Evolutionary conservation across 1,140 invertebrate species (phyloP), one percentile per base, ranked within the genome.

Genomic region (Magallana ariakensis): DNA sequence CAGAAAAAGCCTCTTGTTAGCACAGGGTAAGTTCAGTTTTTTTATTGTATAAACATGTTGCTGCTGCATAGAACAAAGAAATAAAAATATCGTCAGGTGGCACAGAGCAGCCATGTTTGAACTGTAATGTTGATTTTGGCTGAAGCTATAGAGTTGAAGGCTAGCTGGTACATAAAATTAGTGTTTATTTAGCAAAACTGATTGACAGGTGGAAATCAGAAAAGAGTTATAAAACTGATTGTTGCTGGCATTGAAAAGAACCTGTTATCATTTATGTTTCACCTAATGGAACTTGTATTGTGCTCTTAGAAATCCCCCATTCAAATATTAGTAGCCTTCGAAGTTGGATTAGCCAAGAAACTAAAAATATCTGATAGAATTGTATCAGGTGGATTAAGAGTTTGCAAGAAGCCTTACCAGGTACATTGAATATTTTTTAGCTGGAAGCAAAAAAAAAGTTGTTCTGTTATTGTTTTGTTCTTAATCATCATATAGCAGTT

Each of bases 1-100:
- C 85, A 85, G 22, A 88, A 89, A 55, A 56, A 83, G 19, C 75
- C 88, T 2, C 70, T 87, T 19, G 33, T 87, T 22, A 87, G 56
- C 22, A 58, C 83, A 3, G 83, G 66, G 87, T 87, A 85, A 83
- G 80, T 81, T 56, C 10, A 5, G 13, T 3, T 16, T 82, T 19
- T n/a, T 22, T 55, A 16, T 62, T 46, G 33, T 46, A 46, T 46
- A 46, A 46, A 46, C 33, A 46, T 5, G 5, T 46, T 11, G 58
- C 13, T n/a, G 13, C 6, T 60, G 9, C 0, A 13, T 75, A 26
- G 66, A 75, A 75, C 66, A 75, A 75, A 75, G 22, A 22, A 75
- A 75, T 26, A 46, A 46, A 46, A 46, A 46, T 46, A 46, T 46
- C 33, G 33, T 46, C 33, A 46, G 33, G 33, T 46, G 33, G 33